Base-by-base conservation (phyloP, 2,113 vertebrate genomes). In the Tupaia tana region DNA sequence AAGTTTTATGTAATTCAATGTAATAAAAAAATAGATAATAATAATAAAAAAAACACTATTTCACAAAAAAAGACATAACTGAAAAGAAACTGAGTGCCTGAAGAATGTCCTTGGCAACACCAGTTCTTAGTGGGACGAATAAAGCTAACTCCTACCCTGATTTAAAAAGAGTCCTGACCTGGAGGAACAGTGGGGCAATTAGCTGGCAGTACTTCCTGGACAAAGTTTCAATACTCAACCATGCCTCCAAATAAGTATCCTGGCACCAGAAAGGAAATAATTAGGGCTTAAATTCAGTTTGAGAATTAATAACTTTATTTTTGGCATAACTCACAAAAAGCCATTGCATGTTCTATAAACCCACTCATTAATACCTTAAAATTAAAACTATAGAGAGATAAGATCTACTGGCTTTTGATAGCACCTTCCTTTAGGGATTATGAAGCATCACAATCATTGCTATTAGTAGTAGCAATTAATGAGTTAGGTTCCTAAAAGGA, bases 381-480 rank as follows among this genome's bases (percentile, higher is more conserved):
- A 75, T 86, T 78, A 79, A 95, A 93, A 9, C 73, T 83, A 71
- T 24, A 86, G 0, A 58, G 24, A 80, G 22, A 54, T 79, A 70
- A 66, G 66, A 85, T 75, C 66, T 92, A 67, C 25, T 86, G 58
- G 59, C 94, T 90, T 71, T 90, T 66, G 29, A 52, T 25, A 85
- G n/a, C n/a, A 86, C 5, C 29, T 43, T 94, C 88, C 22, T 70
- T 84, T 25, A 73, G 16, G 10, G 82, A 84, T 91, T 89, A 63
- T 15, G 73, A 94, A 74, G 79, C 15, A 95, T 74, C 19, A 78
- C 6, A 27, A 27, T 2, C 89, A 81, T 61, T 87, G 63, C n/a
- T 96, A 77, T 71, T 89, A 90, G 66, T 89, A 58, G 31, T n/a
- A 27, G 7, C 5, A 89, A 90, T 22, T 77, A 93, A 69, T 93